phyloP scores from a whole-genome alignment of 2,797 vertebrate genomes.

The Gadopsis bispinosus region DNA sequence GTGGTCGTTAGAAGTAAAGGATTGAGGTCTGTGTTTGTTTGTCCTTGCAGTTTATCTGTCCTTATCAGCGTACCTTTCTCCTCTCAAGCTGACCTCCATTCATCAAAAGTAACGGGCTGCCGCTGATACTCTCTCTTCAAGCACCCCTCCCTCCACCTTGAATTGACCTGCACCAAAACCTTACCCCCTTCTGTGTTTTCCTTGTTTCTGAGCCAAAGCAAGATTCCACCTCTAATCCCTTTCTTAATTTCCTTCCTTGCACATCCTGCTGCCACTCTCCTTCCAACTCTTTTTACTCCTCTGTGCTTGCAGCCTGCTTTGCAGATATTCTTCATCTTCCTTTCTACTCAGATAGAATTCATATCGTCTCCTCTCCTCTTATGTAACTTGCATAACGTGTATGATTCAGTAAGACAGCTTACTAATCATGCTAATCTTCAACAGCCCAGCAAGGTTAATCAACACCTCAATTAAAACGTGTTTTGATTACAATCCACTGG shows the following conservation, averaged over 20 bases:
- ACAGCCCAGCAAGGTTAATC: constrained; percentile 1
- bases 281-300: not conserved
- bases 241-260: not conserved
- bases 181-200: not conserved
- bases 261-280: not conserved
- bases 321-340: not conserved
- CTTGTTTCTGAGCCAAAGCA: constrained; percentile 13
- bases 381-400: not conserved
- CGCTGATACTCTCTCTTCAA: constrained; percentile 60
- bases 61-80: constrained; percentile 73
- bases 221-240: not conserved
- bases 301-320: not conserved
- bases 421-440: constrained; percentile 3
- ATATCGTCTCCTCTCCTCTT: not conserved
- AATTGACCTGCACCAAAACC: constrained; percentile 41
- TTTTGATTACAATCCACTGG: constrained; percentile 22
- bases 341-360: not conserved
- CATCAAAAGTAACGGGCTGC: constrained; percentile 75
- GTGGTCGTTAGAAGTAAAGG: constrained; percentile 64
- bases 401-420: constrained; percentile 17
- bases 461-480: constrained; percentile 17
- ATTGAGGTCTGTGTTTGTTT: constrained; percentile 64
- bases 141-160: constrained; percentile 55
- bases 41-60: constrained; percentile 49
- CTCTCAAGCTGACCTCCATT: constrained; percentile 67